A percentile compares a stretch with the other conserved stretches of the same genome.
These are phyloP conservation scores for Cervus canadensis DNA, from an alignment of 2,113 vertebrate genomes.

Conservation along the genomic window DNA sequence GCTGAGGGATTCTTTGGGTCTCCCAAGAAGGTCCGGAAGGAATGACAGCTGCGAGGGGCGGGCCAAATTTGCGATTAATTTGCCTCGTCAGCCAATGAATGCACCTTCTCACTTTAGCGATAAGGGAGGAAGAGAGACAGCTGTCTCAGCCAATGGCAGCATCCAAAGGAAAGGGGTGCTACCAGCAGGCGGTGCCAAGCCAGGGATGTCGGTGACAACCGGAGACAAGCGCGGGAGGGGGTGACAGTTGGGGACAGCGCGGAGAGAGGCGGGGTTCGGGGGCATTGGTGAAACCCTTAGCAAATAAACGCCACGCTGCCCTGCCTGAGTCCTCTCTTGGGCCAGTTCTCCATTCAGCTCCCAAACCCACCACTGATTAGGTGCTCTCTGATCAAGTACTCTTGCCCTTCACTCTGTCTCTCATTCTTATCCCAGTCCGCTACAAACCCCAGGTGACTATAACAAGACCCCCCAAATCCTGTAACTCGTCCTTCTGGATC, in stretches of 20 bases:
- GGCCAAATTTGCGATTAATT: background rate
- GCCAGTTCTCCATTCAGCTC: background rate
- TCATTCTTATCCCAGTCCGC: background rate
- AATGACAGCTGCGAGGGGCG: background rate
- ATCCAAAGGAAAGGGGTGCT: background rate
- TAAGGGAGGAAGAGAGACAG: background rate
- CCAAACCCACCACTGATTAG: background rate
- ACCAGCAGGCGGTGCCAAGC: slow-evolving; percentile 32
- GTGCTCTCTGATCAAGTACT: background rate
- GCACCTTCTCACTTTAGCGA: background rate
- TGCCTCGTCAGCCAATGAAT: slow-evolving; percentile 42
- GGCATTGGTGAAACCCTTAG: background rate
- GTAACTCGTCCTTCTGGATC: background rate
- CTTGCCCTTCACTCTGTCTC: background rate
- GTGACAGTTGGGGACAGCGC: slow-evolving; percentile 64
- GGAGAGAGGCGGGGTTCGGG: background rate
- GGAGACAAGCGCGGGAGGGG: slow-evolving; percentile 38
- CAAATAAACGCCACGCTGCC: background rate
- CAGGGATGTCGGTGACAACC: slow-evolving; percentile 45
- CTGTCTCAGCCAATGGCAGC: slow-evolving; percentile 41
- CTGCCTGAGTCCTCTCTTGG: background rate
- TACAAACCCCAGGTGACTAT: background rate
- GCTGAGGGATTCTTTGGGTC: background rate
- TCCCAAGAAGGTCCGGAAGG: slow-evolving; percentile 29
- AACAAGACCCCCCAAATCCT: background rate